Conservation (phyloP, 2,888 invertebrate genomes). For the Argyresthia albistria region DNA sequence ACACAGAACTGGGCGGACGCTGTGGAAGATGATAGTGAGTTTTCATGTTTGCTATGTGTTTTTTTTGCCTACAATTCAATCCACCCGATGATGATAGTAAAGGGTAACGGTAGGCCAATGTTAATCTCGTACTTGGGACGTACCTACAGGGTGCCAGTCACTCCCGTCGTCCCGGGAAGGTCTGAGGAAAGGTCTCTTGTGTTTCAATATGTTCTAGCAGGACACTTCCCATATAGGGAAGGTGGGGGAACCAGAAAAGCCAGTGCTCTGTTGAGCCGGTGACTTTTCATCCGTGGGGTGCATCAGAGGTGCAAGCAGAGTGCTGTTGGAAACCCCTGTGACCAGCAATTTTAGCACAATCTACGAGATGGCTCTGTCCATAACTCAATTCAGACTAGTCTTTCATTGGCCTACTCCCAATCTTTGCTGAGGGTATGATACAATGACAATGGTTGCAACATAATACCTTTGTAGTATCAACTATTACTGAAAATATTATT, state of each 20-base stretch:
- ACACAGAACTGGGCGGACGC: slow-evolving; percentile 86
- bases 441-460: too few species aligned
- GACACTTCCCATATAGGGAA: slow-evolving; percentile 76
- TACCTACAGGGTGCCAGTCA: slow-evolving; percentile 76
- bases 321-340: slow-evolving; percentile 79
- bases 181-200: slow-evolving; percentile 79
- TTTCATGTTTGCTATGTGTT: slow-evolving; percentile 2
- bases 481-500: too few species aligned
- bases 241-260: slow-evolving; percentile 83
- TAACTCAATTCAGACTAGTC: slow-evolving; percentile 92
- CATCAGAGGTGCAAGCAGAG: slow-evolving; percentile 54
- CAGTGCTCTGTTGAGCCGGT: slow-evolving; percentile 56
- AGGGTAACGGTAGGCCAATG: slow-evolving; percentile 74
- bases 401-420: slow-evolving; percentile 75
- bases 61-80: not conserved
- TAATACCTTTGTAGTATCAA: not conserved
- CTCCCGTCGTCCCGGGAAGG: slow-evolving; percentile 80
- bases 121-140: slow-evolving; percentile 84
- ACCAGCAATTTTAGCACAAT: slow-evolving; percentile 83
- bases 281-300: slow-evolving; percentile 60
- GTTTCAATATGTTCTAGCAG: slow-evolving; percentile 76
- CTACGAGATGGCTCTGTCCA: slow-evolving; percentile 77
- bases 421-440: slow-evolving; percentile 47
- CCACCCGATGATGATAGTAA: slow-evolving; percentile 54
- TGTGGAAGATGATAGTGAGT: slow-evolving; percentile 85